phyloP scores from a whole-genome alignment of 37 sponge, comb jelly and placozoan genomes.

The Lycopodina hypogea region DNA sequence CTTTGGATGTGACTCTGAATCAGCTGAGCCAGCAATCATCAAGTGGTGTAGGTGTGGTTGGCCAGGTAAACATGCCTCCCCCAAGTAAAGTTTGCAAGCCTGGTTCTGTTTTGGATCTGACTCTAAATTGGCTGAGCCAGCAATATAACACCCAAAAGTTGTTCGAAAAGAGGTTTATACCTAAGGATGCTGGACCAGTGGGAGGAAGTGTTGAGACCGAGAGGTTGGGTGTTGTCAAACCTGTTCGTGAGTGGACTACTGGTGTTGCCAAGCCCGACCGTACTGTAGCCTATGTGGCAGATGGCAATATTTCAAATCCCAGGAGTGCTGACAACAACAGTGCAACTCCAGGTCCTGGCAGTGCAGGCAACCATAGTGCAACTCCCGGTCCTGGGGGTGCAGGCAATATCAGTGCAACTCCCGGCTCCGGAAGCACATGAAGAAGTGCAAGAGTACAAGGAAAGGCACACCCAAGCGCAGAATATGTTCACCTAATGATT shows the following conservation, averaged over 20 bases:
- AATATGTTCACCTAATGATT: no score
- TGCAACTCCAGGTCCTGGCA: no score
- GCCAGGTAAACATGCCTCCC: not conserved
- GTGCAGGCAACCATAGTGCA: no score
- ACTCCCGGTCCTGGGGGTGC: not conserved
- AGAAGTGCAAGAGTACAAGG: constrained; percentile 28
- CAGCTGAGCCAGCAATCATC: constrained; percentile 19
- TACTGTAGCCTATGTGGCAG: not conserved
- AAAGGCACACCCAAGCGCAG: constrained; percentile 49
- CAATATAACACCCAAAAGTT: constrained; percentile 34
- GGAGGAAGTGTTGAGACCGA: no score
- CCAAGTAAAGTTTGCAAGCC: constrained; percentile 41
- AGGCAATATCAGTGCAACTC: no score
- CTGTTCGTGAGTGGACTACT: not conserved
- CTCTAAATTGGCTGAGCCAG: constrained; percentile 39
- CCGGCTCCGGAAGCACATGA: not conserved
- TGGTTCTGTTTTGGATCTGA: constrained; percentile 40
- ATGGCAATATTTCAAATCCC: not conserved
- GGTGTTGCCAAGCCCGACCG: not conserved
- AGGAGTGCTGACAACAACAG: no score
- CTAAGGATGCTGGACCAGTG: not conserved
- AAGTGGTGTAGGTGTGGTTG: no score
- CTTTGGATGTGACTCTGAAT: constrained; percentile 48
- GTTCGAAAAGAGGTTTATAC: constrained; percentile 35
- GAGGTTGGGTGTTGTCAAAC: no score